phyloP scores from a whole-genome alignment of 2,888 invertebrate species.

The Sminthurides aquaticus region DNA sequence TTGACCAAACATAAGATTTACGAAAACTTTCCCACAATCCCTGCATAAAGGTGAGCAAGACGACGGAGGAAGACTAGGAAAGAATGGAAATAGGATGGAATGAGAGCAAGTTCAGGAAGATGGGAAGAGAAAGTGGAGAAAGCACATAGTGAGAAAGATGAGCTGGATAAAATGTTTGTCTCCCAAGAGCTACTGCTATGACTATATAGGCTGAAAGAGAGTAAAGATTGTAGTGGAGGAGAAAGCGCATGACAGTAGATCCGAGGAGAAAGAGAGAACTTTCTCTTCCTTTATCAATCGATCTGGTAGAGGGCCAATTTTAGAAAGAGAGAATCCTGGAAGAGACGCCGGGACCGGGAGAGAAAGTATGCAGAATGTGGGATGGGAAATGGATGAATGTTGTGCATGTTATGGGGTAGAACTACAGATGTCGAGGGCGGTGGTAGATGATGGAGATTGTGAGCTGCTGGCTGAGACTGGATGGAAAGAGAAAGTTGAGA shows the following conservation, averaged over 20 bases:
- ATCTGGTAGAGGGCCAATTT: neutral
- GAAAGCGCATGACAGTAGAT: neutral
- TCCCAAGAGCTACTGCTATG: no score
- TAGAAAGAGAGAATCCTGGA: neutral
- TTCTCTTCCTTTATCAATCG: neutral
- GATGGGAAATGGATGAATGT: neutral
- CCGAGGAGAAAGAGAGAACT: no score
- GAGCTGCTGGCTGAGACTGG: neutral
- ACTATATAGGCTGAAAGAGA: no score
- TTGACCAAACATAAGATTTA: no score
- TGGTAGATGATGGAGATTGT: neutral
- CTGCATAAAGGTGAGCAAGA: no score
- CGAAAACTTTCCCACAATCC: no score
- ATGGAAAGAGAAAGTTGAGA: neutral
- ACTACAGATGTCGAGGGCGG: no score
- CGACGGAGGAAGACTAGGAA: neutral
- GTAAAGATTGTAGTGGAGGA: no score
- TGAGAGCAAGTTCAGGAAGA: neutral
- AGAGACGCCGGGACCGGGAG: no score
- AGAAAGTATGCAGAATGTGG: no score
- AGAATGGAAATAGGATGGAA: neutral
- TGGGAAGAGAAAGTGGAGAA: neutral
- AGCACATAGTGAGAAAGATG: no score
- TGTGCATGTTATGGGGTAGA: neutral
- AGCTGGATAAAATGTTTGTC: no score